phyloP scores from a whole-genome alignment of 2,888 invertebrate species.

The Capitulum mitella region DNA sequence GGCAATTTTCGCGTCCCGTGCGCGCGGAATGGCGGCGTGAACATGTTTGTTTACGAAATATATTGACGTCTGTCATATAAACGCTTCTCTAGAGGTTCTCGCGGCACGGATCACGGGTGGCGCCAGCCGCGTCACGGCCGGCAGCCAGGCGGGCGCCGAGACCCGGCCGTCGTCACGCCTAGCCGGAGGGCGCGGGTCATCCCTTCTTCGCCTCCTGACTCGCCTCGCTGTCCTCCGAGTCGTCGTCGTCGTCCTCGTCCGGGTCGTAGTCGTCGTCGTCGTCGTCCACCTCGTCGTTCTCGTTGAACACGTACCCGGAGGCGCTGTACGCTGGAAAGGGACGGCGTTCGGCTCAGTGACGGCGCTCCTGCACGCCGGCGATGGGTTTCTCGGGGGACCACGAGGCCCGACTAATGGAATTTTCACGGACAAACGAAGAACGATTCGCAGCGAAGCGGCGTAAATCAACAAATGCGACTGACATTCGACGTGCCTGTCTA shows the following conservation, averaged over 20 bases:
- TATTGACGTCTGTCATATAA: background rate
- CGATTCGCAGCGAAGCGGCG: no score
- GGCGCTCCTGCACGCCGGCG: no score
- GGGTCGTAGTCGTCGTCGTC: constrained; percentile 33
- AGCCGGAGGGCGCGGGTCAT: background rate
- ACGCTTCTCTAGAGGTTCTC: background rate
- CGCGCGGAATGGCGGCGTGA: background rate
- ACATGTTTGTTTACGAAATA: background rate
- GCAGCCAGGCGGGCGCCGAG: background rate
- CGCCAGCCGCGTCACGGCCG: background rate
- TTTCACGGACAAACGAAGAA: no score
- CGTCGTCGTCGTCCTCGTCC: constrained; percentile 32
- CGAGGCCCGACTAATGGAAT: no score
- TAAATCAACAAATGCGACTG: no score
- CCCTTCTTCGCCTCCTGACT: background rate
- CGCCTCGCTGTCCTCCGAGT: constrained; percentile 31
- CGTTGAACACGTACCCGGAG: constrained; percentile 28
- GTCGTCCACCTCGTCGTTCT: constrained; percentile 31
- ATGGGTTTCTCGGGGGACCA: no score
- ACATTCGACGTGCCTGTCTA: no score
- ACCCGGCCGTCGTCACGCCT: background rate
- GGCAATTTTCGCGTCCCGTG: background rate
- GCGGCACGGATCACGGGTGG: background rate
- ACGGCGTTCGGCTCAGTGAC: background rate
- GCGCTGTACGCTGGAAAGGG: constrained; percentile 23